These are phyloP conservation scores for Amphiprion ocellaris DNA, from an alignment of 2,113 vertebrate species.

Conservation along the genomic window DNA sequence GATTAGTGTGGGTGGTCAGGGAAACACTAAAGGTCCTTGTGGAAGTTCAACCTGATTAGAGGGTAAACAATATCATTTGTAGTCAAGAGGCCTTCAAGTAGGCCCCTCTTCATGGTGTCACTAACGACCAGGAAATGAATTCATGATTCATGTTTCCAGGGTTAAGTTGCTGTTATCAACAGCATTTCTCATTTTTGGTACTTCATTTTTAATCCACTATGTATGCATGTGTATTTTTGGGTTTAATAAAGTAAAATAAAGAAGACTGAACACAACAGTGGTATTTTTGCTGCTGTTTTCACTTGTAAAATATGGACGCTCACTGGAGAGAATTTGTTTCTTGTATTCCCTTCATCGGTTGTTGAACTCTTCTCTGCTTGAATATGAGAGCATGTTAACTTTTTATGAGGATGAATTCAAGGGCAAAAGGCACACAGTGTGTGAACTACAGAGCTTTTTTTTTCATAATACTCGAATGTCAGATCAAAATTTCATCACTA, in stretches of 20 bases:
- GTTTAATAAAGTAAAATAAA: slow-evolving; percentile 37
- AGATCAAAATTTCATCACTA: slow-evolving; percentile 10
- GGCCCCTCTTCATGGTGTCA: slow-evolving; percentile 21
- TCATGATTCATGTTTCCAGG: neutral
- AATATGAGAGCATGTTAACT: slow-evolving; percentile 56
- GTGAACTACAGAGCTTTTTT: neutral
- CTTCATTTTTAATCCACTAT: slow-evolving; percentile 29
- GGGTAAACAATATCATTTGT: slow-evolving; percentile 49
- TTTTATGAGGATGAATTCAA: slow-evolving; percentile 70
- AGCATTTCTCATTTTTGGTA: slow-evolving; percentile 11
- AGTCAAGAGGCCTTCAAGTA: slow-evolving; percentile 9
- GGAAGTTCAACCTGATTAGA: slow-evolving; percentile 58
- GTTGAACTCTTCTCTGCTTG: slow-evolving; percentile 52
- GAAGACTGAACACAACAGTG: neutral
- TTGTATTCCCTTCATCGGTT: slow-evolving; percentile 41
- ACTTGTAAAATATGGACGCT: slow-evolving; percentile 18
- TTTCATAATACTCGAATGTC: slow-evolving; percentile 8
- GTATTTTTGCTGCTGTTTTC: slow-evolving; percentile 19
- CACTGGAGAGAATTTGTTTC: slow-evolving; percentile 21
- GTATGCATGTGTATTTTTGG: neutral
- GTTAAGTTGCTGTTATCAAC: slow-evolving; percentile 13
- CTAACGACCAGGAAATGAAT: slow-evolving; percentile 44
- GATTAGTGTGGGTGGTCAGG: slow-evolving; percentile 53
- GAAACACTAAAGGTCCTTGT: slow-evolving; percentile 45
- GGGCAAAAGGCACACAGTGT: slow-evolving; percentile 38